Evolutionary conservation across 2,888 invertebrate genomes (phyloP), one percentile per base, ranked within the genome.

Genomic region (Stenoptilia bipunctidactyla): DNA sequence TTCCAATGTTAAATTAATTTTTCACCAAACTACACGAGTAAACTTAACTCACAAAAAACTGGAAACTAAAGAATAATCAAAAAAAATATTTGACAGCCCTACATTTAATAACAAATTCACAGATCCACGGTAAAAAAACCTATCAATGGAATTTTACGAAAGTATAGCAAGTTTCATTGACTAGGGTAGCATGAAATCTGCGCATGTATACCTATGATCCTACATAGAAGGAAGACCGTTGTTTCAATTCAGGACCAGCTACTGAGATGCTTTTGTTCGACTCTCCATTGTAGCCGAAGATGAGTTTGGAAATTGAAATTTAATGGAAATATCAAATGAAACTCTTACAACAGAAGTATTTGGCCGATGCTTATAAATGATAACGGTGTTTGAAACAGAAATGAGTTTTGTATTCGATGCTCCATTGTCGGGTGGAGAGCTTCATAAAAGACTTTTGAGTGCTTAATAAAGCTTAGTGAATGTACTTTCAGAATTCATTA

Each of bases 241-340:
- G 30, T 30, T 30, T 30, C 30, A 30, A 30, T 63, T 54, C 44
- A 46, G 56, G 47, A 47, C 53, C 54, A n/a, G 59, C 56, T 55
- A 54, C 53, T 51, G 51, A 49, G 48, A 34, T 40, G 37, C 50
- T 47, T 59, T 61, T 64, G 61, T 64, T 37, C 43, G 35, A 27
- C 42, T 38, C 33, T 38, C 55, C 48, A 64, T 66, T 68, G 64
- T 66, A 45, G 47, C 41, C 20, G 41, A 48, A 62, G 62, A 73
- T 68, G 70, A 72, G 66, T 67, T 67, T 60, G 61, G 61, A 65
- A 67, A 74, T 74, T 71, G 68, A 69, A 72, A 68, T 76, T 70
- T 63, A 68, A 69, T 66, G 64, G 71, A 70, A 74, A 71, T 74
- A 73, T 73, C 65, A 67, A 71, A 73, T 63, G 64, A 63, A 65